Base-by-base conservation (phyloP, 2,888 invertebrate genomes). In the Allygus modestus region DNA sequence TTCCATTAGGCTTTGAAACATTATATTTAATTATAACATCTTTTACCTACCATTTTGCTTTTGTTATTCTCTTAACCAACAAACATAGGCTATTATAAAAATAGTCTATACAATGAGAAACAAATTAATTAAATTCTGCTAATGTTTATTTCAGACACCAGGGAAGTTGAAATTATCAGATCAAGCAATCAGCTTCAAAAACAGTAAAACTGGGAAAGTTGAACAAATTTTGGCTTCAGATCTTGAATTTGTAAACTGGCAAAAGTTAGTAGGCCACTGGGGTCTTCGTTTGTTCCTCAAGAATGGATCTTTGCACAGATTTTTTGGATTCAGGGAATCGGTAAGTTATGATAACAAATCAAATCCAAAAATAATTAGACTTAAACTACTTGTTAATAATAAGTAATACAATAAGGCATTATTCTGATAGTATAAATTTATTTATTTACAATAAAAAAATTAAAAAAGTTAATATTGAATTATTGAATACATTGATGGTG, bases 171-270 rank as follows among this genome's bases (percentile, higher is more conserved):
- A 79, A n/a, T 20, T 79, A 23, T 31, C 97, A 0, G 97, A 98
- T 87, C 96, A 96, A 89, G 94, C 94, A 88, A 95, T 99, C 46
- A 93, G 96, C 75, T 99, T 98, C 90, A 99, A 99, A 90, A 99
- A 98, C 90, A 96, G 94, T 87, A 98, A 97, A 91, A 99, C 99
- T 0, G 99, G 99, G 0, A 98, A 98, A 91, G 97, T 98, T 0
- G 98, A 98, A 89, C 97, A 97, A 89, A 94, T 99, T 87, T 92
- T 94, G 46, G 93, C 95, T 0, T 92, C 93, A 75, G 99, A 99
- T 87, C 95, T 99, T 89, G 98, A 98, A 82, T 91, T 96, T 84
- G 96, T 97, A 0, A 96, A 97, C 90, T 99, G 98, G 92, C 96
- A 98, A 90, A 96, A 97, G 89, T 95, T 99, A 88, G 96, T 98